Conservation (phyloP, 2,113 vertebrate genomes). For the Gambusia holbrooki region DNA sequence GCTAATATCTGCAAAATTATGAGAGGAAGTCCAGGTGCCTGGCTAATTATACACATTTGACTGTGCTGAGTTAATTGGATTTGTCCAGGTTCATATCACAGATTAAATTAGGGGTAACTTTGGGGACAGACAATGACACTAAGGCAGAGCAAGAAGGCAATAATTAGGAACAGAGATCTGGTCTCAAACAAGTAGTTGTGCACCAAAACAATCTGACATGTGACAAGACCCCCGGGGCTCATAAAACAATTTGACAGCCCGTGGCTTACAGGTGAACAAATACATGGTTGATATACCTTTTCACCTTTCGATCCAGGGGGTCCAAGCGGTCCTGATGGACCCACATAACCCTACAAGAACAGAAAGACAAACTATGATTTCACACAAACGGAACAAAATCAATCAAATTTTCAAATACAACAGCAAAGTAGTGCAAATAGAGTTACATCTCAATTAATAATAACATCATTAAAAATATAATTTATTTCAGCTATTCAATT, state of each 20-base stretch:
- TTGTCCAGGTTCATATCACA: slow-evolving; percentile 37
- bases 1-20: slow-evolving; percentile 44
- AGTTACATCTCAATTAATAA: background rate
- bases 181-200: slow-evolving; percentile 10
- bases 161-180: slow-evolving; percentile 50
- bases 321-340: slow-evolving; percentile 86
- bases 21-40: slow-evolving; percentile 55
- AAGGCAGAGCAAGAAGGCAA: slow-evolving; percentile 12
- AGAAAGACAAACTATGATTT: slow-evolving; percentile 8
- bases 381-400: background rate
- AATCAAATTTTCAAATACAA: no score
- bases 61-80: slow-evolving; percentile 50
- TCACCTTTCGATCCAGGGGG: slow-evolving; percentile 90
- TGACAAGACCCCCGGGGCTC: slow-evolving; percentile 6
- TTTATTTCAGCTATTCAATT: no score
- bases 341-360: slow-evolving; percentile 87
- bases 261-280: slow-evolving; percentile 6
- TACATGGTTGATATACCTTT: slow-evolving; percentile 83
- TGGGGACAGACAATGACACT: slow-evolving; percentile 29
- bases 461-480: no score
- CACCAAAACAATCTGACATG: slow-evolving; percentile 22
- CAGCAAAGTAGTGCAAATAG: background rate
- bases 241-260: slow-evolving; percentile 27
- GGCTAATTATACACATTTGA: slow-evolving; percentile 62
- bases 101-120: slow-evolving; percentile 50